These are phyloP conservation scores for Mormyrus lacerda DNA, from an alignment of 2,113 vertebrate species.

Conservation along the genomic window DNA sequence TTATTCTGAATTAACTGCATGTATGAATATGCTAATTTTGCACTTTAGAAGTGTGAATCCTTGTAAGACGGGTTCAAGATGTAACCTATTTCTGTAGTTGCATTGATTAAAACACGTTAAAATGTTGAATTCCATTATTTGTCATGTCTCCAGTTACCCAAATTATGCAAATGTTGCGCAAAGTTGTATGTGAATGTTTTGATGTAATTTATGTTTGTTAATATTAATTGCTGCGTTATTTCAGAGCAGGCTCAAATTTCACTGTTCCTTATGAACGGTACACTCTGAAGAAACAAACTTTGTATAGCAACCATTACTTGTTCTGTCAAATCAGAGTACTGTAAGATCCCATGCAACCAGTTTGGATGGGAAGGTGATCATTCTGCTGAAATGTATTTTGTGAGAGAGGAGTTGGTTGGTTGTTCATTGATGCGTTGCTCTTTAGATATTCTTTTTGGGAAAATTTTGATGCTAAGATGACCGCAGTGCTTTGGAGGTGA, in stretches of 20 bases:
- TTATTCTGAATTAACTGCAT: conserved; percentile 16
- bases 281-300: background rate
- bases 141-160: background rate
- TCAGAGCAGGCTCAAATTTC: conserved; percentile 25
- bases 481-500: background rate
- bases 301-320: background rate
- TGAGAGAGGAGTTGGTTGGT: background rate
- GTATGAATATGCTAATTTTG: background rate
- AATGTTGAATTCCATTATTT: background rate
- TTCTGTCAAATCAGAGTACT: background rate
- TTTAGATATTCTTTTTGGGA: background rate
- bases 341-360: background rate
- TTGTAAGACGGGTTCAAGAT: background rate
- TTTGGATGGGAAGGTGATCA: background rate
- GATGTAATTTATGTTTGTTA: background rate
- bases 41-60: conserved; percentile 3
- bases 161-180: background rate
- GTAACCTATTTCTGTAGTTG: background rate
- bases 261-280: background rate
- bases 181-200: background rate
- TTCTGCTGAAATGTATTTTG: background rate
- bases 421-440: background rate
- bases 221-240: background rate
- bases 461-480: background rate
- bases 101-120: background rate